Evolutionary conservation across 1,140 invertebrate species (phyloP), one percentile per base, ranked within the genome.

Genomic region (Bicyclus anynana): DNA sequence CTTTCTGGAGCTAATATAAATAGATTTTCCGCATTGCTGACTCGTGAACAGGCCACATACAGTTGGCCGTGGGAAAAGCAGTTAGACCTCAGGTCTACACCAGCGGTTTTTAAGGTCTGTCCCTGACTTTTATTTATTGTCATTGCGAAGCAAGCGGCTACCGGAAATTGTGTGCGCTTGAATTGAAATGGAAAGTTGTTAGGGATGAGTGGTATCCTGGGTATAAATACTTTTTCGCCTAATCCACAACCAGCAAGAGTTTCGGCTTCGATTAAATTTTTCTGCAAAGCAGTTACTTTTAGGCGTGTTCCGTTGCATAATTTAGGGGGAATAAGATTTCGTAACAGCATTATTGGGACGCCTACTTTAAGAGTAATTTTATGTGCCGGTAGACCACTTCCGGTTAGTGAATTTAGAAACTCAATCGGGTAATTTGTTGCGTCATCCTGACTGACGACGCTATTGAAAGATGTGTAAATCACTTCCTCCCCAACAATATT

Each of bases 281-380:
- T 27, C 29, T 62, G 53, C 16, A 64, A 49, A 29, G 16, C 13
- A 4, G 7, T 52, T 16, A 71, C 57, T 56, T 61, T 64, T 18
- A 66, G 44, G 18, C 66, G 16, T 3, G 69, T 72, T 2, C 61
- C 69, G 17, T 72, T 67, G 13, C 63, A 69, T 10, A 64, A 33
- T 55, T 59, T 58, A 6, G 42, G 58, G 0, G 64, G 67, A 37
- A 17, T 49, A 40, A 47, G 50, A 62, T 64, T 70, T 44, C 55
- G n/a, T 2, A 61, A 23, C 0, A 69, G 21, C 5, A 66, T 27
- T 27, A 27, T 27, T 10, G 26, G 4, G 10, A 27, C 26, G 26
- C 26, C 26, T 4, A 27, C 10, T 69, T 47, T 66, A 13, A 63
- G 29, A 10, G 37, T 26, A 14, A 69, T 38, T 21, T 58, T 56